Evolutionary conservation across 2,888 invertebrate species (phyloP), one percentile per base, ranked within the genome.

Genomic region (Orthonevra nobilis): DNA sequence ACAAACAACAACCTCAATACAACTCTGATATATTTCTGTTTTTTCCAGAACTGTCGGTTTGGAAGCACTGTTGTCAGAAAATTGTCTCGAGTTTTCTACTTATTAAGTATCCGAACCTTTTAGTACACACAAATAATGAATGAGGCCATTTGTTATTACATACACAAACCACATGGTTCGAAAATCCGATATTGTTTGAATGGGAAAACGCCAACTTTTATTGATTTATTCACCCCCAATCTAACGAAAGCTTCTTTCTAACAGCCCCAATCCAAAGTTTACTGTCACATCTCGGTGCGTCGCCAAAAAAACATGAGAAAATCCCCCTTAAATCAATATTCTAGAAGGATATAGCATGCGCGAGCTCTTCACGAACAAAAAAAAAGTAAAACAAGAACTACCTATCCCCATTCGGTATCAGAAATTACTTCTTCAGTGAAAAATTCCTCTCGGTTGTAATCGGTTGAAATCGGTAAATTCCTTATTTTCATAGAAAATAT

Each of bases 371-470:
- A 38, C 58, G 14, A 74, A 46, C n/a, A 28, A 52, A 52, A 64
- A n/a, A n/a, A n/a, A n/a, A n/a, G n/a, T n/a, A n/a, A n/a, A n/a
- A n/a, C n/a, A n/a, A n/a, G 3, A 23, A 3, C 23, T 72, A 77
- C 77, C 58, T 66, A 58, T 46, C 46, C n/a, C n/a, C 40, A 38
- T 38, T 58, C 50, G 19, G 36, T 28, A 60, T 44, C 32, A 64
- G 30, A 50, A 34, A 34, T 44, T 44, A 64, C 36, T 38, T 61
- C 72, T 77, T 86, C 87, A 87, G 87, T 87, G 86, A 86, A 87
- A 86, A 85, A 86, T 87, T 85, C 85, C 85, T 87, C 87, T 85
- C 86, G 86, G 86, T 84, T 85, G 86, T 84, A 84, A 84, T 83
- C 82, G 86, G 87, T 87, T 85, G 68, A 81, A 68, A 36, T 44